phyloP scores from a whole-genome alignment of 2,888 invertebrate species.

The Sceliomorpha sp. region DNA sequence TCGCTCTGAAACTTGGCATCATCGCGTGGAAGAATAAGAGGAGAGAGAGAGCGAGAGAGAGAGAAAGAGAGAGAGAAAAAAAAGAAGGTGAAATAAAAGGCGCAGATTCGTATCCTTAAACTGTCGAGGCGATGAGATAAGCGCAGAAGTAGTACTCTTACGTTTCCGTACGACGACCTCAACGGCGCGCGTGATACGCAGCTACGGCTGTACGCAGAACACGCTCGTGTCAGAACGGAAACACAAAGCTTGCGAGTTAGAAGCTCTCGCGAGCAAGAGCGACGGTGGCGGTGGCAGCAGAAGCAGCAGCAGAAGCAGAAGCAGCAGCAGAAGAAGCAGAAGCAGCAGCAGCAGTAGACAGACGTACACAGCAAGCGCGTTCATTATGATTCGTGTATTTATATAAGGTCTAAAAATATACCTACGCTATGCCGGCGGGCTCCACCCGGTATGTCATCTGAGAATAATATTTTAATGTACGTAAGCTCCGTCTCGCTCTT shows the following conservation, averaged over 20 bases:
- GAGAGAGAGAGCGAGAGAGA: too few relatives aligned
- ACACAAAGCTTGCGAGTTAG: slow-evolving; percentile 60
- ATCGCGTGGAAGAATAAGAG: too few relatives aligned
- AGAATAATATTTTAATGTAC: slow-evolving; percentile 81
- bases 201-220: slow-evolving; percentile 47
- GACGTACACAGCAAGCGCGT: slow-evolving; percentile 66
- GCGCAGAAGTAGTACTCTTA: slow-evolving; percentile 32
- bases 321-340: too few relatives aligned
- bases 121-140: slow-evolving; percentile 24
- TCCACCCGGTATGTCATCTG: slow-evolving; percentile 80
- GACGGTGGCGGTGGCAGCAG: slow-evolving; percentile 58
- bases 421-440: slow-evolving; percentile 74
- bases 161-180: slow-evolving; percentile 53
- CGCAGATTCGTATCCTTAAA: slow-evolving; percentile 8
- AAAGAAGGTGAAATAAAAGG: neutral
- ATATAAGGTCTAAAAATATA: slow-evolving; percentile 81
- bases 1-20: too few relatives aligned
- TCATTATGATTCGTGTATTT: slow-evolving; percentile 81
- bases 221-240: slow-evolving; percentile 52
- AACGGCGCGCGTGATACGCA: slow-evolving; percentile 39
- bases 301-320: slow-evolving; percentile 56
- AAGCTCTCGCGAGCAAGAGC: slow-evolving; percentile 59
- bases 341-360: slow-evolving; percentile 58
- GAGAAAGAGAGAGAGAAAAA: too few relatives aligned
- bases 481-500: slow-evolving; percentile 61